Base-by-base conservation (phyloP, 30 jellyfish, hydroid and myxozoan species). In the Phacellophora camtschatica region DNA sequence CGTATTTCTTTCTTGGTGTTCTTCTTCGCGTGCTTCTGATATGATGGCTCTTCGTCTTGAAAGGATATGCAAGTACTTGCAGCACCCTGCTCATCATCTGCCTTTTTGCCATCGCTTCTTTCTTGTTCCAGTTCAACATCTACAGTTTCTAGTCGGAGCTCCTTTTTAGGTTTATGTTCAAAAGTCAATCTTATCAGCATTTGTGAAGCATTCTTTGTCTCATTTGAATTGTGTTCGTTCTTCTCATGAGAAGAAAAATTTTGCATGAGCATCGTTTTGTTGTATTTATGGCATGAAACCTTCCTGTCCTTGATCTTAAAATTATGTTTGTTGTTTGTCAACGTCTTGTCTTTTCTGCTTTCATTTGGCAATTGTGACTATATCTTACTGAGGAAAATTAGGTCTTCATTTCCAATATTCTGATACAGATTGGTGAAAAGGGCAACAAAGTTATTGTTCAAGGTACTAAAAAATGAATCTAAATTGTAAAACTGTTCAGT, bases 131-230 rank as follows among this genome's bases (percentile, higher is more conserved):
- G 8, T 3, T 63, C 56, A 19, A 32, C 77, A 35, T 19, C 54
- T 63, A 20, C 77, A 63, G 77, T 27, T 24, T 63, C 56, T 23
- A 63, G 54, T 27, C 77, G 56, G 71, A 63, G 77, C 13, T 64
- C 56, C 77, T 35, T 63, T 3, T 28, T 63, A 27, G 77, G 77
- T 63, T 63, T 63, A 2, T 64, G 56, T 63, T 63, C 65, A 63
- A 63, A 35, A 24, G 54, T 63, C 23, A 63, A 63, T 20, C 65
- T 63, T 63, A 63, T 30, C 29, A 63, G 77, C 56, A 63, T 30
- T 63, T 63, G 77, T 35, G 77, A 63, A 35, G 77, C 77, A 63
- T 63, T 25, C 35, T 63, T 63, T 22, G 77, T 63, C 29, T 28
- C 77, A 63, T 32, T 63, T 5, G 77, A 63, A 63, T 63, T 28